Evolutionary conservation across 2,888 invertebrate species (phyloP).

Genomic region (Hirtodrosophila alboralis): DNA sequence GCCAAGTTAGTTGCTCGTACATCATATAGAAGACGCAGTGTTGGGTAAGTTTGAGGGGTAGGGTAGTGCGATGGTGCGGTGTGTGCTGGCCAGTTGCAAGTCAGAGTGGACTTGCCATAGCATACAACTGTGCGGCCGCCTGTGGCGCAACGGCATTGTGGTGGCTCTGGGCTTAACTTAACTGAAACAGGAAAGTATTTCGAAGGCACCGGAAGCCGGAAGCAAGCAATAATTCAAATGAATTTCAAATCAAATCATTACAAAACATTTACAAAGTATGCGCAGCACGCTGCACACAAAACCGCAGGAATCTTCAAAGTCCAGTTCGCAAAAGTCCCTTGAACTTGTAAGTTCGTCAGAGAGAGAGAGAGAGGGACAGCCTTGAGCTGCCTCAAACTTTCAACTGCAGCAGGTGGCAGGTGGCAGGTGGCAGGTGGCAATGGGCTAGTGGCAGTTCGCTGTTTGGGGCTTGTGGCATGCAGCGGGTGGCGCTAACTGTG

Average conservation of each 20-base stretch:
- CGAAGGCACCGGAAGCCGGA: slow-evolving; percentile 82
- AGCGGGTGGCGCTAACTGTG: slow-evolving; percentile 37
- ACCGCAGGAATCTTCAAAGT: slow-evolving; percentile 59
- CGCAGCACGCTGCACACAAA: slow-evolving; percentile 74
- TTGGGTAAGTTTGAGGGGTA: no score
- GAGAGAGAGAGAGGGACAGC: no score
- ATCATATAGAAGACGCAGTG: slow-evolving; percentile 44
- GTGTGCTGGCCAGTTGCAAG: slow-evolving; percentile 32
- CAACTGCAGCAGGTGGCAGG: slow-evolving; percentile 46
- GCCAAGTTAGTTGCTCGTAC: slow-evolving; percentile 64
- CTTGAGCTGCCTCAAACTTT: slow-evolving; percentile 17
- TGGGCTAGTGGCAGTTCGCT: no score
- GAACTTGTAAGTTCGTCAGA: no score
- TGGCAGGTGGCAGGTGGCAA: background rate
- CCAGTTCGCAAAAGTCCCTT: slow-evolving; percentile 10
- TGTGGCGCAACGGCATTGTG: slow-evolving; percentile 45
- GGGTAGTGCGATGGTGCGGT: background rate
- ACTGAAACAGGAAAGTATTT: slow-evolving; percentile 78
- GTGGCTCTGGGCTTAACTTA: slow-evolving; percentile 49
- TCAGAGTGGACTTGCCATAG: slow-evolving; percentile 60
- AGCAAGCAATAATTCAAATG: slow-evolving; percentile 83
- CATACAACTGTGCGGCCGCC: slow-evolving; percentile 71
- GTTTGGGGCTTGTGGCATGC: no score
- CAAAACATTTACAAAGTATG: slow-evolving; percentile 80
- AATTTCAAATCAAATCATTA: slow-evolving; percentile 83